Percentiles rank a stretch among this genome's conserved stretches.
Conservation (phyloP, 1,140 invertebrate genomes). For the Halictus rubicundus region DNA sequence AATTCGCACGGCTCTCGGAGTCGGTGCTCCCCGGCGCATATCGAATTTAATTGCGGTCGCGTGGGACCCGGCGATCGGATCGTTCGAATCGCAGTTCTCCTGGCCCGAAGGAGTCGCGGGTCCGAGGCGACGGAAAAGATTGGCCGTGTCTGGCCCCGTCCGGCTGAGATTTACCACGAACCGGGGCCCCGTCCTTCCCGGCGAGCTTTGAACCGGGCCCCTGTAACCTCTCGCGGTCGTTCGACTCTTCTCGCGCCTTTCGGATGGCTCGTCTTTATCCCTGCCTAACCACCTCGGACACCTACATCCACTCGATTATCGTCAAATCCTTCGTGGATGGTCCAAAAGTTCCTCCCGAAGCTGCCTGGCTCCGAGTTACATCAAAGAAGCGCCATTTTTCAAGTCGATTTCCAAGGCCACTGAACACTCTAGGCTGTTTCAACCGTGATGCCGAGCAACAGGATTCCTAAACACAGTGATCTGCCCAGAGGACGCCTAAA, state of each 20-base stretch:
- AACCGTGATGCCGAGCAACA: too few species aligned
- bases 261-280: background rate
- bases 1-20: too few species aligned
- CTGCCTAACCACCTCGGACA: background rate
- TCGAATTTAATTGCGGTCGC: conserved; percentile 12
- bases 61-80: conserved; percentile 23
- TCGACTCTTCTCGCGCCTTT: conserved; percentile 46
- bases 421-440: too few species aligned
- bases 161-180: conserved; percentile 41
- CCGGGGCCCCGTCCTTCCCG: conserved; percentile 36
- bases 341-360: too few species aligned
- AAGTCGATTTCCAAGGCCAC: too few species aligned
- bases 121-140: conserved; percentile 15
- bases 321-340: too few species aligned
- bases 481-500: too few species aligned
- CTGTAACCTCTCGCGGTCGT: conserved; percentile 48
- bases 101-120: background rate
- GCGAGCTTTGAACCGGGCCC: conserved; percentile 48
- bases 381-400: too few species aligned
- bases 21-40: background rate
- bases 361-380: too few species aligned
- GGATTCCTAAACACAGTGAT: too few species aligned
- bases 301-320: background rate
- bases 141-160: background rate
- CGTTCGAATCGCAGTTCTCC: conserved; percentile 26